phyloP scores from a whole-genome alignment of 2,888 invertebrate genomes.

The Hetaerina titia region DNA sequence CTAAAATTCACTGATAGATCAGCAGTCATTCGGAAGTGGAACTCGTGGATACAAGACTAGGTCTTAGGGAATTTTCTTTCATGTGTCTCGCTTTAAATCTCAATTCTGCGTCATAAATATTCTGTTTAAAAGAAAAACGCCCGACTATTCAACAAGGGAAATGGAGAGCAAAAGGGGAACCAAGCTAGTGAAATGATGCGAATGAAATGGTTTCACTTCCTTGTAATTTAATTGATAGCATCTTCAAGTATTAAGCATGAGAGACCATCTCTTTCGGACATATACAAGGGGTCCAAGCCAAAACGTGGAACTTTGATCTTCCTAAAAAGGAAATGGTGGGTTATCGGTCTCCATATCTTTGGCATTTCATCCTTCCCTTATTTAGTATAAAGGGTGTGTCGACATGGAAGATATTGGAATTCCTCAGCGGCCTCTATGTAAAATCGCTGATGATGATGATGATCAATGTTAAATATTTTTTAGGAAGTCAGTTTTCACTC shows the following conservation, averaged over 20 bases:
- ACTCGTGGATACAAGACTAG: not conserved
- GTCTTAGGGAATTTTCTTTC: not conserved
- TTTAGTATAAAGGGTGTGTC: not conserved
- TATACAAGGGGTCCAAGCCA: not conserved
- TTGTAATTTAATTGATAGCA: not conserved
- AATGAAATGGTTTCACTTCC: not conserved
- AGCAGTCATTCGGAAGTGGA: not conserved
- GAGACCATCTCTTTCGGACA: not conserved
- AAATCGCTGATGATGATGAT: not conserved
- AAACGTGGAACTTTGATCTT: not conserved
- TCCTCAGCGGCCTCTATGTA: not conserved
- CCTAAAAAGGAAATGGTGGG: not conserved
- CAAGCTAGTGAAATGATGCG: not conserved
- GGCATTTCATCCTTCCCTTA: not conserved
- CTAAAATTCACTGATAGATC: no score
- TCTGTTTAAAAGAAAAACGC: not conserved
- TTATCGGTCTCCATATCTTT: not conserved
- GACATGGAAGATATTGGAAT: not conserved
- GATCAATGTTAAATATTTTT: not conserved
- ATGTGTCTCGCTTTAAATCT: not conserved
- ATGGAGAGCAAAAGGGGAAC: not conserved
- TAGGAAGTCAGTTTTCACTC: no score
- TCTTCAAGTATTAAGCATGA: not conserved
- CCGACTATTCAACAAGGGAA: not conserved
- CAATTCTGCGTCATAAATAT: conserved; percentile 1